A percentile compares a stretch with the other conserved stretches of the same genome.
Conservation (phyloP, 2,888 invertebrate species). For the Resseliella maxima region DNA sequence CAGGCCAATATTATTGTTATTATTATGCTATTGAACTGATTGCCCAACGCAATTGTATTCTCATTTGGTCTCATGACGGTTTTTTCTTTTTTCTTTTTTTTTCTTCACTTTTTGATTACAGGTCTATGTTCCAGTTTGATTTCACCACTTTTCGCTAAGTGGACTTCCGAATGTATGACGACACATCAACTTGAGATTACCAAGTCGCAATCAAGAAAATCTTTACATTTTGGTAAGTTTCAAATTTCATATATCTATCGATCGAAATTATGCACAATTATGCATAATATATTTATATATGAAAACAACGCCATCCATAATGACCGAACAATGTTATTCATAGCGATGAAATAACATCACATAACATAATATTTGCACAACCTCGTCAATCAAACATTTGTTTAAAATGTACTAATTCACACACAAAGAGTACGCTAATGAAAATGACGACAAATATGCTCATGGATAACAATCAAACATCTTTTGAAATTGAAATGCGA, state of each 20-base stretch:
- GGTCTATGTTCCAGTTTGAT: conserved; percentile 20
- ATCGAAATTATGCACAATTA: conserved; percentile 16
- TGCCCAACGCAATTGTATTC: conserved; percentile 32
- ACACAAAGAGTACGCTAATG: background rate
- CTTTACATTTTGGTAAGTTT: background rate
- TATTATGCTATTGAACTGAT: conserved; percentile 26
- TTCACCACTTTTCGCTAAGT: conserved; percentile 41
- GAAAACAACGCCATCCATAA: background rate
- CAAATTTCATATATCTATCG: background rate
- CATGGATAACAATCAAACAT: background rate
- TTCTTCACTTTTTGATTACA: background rate
- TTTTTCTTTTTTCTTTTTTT: background rate
- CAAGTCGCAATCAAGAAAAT: background rate
- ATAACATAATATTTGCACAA: background rate
- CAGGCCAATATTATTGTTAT: background rate
- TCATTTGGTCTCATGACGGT: conserved; percentile 36
- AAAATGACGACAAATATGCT: background rate
- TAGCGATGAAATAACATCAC: background rate
- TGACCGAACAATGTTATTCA: background rate
- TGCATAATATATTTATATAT: background rate
- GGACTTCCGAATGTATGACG: conserved; percentile 34
- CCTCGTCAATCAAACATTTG: background rate
- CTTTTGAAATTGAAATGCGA: background rate
- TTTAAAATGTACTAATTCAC: background rate
- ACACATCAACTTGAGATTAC: background rate